phyloP scores from a whole-genome alignment of 2,888 invertebrate species.

The Girardia tigrina region DNA sequence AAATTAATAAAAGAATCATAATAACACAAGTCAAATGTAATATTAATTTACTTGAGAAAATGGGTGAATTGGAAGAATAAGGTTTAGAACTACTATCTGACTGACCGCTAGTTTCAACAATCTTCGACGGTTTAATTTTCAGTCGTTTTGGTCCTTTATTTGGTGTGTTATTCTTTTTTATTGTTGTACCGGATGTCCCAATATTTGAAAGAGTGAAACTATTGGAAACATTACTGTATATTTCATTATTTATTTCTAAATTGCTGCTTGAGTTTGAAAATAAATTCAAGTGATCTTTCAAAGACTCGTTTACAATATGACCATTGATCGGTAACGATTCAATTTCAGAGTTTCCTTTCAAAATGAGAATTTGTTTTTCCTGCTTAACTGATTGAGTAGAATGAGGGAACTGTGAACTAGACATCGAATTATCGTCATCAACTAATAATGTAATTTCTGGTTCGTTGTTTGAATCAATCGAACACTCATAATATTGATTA shows the following conservation, averaged over 20 bases:
- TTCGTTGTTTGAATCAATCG: slow-evolving; percentile 3
- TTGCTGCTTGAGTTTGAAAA: neutral
- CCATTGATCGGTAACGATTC: neutral
- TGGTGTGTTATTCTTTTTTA: neutral
- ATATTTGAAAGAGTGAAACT: neutral
- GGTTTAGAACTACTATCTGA: neutral
- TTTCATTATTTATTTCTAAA: neutral
- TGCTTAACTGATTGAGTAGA: neutral
- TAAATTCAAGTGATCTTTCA: slow-evolving; percentile 12
- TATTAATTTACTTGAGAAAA: slow-evolving; percentile 5
- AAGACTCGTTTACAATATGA: neutral
- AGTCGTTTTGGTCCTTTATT: slow-evolving; percentile 5
- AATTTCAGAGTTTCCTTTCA: neutral
- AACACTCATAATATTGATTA: slow-evolving; percentile 4
- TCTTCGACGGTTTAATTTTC: slow-evolving; percentile 4
- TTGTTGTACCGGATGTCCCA: neutral
- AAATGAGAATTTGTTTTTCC: slow-evolving; percentile 14
- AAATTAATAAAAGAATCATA: no score
- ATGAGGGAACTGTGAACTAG: neutral
- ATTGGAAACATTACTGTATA: neutral
- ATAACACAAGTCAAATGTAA: no score
- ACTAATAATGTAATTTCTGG: slow-evolving; percentile 7
- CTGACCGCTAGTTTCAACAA: neutral
- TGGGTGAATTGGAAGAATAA: neutral
- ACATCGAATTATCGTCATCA: neutral